Percentiles rank a stretch among this genome's conserved stretches.
Conservation (phyloP, 2,797 vertebrate species). For the Urocyon cinereoargenteus region DNA sequence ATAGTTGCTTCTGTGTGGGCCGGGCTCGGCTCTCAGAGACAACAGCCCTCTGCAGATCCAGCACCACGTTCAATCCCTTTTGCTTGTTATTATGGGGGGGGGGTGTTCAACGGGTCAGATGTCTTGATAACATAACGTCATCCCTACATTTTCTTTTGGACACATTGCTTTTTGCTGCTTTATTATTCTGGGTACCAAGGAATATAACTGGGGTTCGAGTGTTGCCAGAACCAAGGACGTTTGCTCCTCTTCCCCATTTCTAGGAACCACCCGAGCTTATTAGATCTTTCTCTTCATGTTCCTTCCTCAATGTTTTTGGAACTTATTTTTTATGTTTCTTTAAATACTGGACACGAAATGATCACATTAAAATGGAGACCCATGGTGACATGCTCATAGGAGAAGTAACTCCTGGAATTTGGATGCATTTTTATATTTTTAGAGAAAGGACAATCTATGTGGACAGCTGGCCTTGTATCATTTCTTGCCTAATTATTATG, state of each 20-base stretch:
- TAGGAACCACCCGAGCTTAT: background rate
- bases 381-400: background rate
- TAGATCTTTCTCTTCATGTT: background rate
- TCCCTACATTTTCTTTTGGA: background rate
- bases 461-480: background rate
- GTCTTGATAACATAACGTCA: background rate
- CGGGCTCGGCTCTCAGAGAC: too few relatives aligned
- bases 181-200: background rate
- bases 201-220: background rate
- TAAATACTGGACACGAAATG: background rate
- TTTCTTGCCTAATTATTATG: background rate
- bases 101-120: background rate
- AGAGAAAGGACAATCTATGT: background rate
- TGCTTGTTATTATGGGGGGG: background rate
- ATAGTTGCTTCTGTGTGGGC: too few relatives aligned
- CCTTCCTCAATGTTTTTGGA: background rate
- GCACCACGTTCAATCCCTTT: too few relatives aligned
- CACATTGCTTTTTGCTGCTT: background rate
- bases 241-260: background rate
- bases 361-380: background rate
- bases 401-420: background rate
- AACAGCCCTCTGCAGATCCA: too few relatives aligned
- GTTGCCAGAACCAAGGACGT: background rate
- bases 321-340: background rate
- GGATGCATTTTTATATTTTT: background rate